Evolutionary conservation across 1,140 invertebrate genomes (phyloP).

Genomic region (Dryas iulia): DNA sequence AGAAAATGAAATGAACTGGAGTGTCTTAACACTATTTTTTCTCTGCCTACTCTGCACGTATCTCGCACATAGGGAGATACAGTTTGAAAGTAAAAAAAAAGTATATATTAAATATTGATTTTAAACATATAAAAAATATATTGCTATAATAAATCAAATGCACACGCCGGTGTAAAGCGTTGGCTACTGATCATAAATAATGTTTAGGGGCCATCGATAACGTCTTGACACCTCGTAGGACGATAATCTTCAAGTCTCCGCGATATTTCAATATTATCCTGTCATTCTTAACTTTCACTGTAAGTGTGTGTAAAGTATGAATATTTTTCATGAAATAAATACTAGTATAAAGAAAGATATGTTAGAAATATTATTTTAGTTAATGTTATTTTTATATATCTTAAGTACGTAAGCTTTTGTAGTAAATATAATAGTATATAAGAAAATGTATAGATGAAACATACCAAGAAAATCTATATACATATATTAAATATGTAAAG

Average conservation of each 20-base stretch:
- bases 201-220: constrained; percentile 67
- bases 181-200: constrained; percentile 60
- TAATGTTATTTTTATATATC: neutral
- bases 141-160: constrained; percentile 51
- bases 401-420: too few species aligned
- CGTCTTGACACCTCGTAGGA: constrained; percentile 48
- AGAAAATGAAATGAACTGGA: too few species aligned
- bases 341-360: neutral
- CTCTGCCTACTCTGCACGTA: too few species aligned
- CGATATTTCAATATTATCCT: constrained; percentile 47
- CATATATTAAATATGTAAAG: too few species aligned
- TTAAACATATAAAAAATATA: constrained; percentile 28
- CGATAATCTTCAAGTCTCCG: constrained; percentile 39
- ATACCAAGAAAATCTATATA: too few species aligned
- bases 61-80: too few species aligned
- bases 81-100: neutral
- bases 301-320: neutral
- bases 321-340: neutral
- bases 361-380: neutral
- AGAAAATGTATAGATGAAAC: too few species aligned
- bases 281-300: constrained; percentile 7
- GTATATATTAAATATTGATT: neutral
- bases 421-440: too few species aligned
- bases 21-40: too few species aligned
- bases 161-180: constrained; percentile 44